Percentiles rank a stretch among this genome's conserved stretches.
Evolutionary conservation across 2,888 invertebrate genomes (phyloP).

Genomic region (Aromia moschata): DNA sequence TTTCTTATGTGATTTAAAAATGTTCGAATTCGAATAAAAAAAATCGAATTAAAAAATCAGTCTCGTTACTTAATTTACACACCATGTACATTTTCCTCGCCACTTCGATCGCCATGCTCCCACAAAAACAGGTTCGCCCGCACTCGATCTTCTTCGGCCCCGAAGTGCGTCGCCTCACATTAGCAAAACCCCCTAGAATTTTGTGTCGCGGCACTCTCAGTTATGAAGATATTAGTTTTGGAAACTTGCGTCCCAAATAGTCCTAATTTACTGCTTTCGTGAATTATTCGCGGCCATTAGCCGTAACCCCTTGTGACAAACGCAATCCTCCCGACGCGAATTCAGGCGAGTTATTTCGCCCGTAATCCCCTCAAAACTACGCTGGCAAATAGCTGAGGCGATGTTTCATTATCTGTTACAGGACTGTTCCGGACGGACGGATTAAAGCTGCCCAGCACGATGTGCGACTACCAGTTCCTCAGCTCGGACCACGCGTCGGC

Average conservation of each 20-base stretch:
- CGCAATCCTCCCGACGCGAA: constrained; percentile 16
- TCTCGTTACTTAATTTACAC: too few relatives aligned
- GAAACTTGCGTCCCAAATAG: neutral
- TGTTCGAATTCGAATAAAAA: too few relatives aligned
- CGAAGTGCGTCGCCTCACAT: too few relatives aligned
- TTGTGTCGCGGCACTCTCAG: neutral
- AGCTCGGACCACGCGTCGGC: constrained; percentile 75
- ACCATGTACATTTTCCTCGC: too few relatives aligned
- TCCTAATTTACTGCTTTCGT: neutral
- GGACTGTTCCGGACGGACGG: constrained; percentile 85
- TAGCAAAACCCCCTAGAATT: too few relatives aligned
- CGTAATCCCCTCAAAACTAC: constrained; percentile 16
- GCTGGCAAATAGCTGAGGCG: constrained; percentile 3
- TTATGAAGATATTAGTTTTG: neutral
- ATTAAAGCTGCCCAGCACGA: constrained; percentile 77
- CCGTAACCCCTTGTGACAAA: constrained; percentile 1
- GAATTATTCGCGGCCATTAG: neutral
- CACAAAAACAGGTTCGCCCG: too few relatives aligned
- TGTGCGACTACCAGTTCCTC: constrained; percentile 87
- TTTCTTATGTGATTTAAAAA: too few relatives aligned
- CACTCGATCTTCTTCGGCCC: too few relatives aligned
- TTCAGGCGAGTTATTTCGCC: constrained; percentile 6
- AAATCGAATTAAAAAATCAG: too few relatives aligned
- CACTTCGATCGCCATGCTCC: too few relatives aligned
- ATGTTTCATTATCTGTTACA: constrained; percentile 61